phyloP scores from a whole-genome alignment of 35 echinoderm and acorn worm genomes.

The Ophiothrix spiculata region DNA sequence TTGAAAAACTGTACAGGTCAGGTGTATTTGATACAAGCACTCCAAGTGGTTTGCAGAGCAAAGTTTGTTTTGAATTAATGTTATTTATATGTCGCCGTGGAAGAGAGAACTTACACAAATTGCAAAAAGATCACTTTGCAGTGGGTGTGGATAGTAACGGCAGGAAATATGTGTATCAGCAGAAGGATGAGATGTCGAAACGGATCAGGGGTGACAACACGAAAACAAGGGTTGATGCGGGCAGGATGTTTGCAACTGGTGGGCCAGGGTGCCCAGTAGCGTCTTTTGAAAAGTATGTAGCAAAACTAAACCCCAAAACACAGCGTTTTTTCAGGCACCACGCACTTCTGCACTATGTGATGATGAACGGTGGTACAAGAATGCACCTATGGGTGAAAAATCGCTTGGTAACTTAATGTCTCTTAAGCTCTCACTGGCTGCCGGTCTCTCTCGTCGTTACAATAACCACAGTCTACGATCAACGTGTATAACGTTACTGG shows the following conservation, averaged over 20 bases:
- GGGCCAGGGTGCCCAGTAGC: not conserved
- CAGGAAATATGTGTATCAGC: not conserved
- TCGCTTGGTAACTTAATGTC: not conserved
- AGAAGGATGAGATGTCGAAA: slow-evolving; percentile 3
- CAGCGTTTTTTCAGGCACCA: not conserved
- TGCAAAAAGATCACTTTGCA: slow-evolving; percentile 1
- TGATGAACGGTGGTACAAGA: not conserved
- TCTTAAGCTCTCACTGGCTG: not conserved
- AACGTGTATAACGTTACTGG: not conserved
- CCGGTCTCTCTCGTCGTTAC: not conserved
- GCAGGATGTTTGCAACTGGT: slow-evolving; percentile 7
- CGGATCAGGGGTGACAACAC: not conserved
- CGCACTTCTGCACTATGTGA: not conserved
- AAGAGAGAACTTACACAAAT: not conserved
- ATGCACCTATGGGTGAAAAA: slow-evolving; percentile 11
- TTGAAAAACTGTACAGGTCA: slow-evolving; percentile 6
- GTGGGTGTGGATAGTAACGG: not conserved
- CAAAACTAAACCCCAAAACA: not conserved
- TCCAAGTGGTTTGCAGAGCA: not conserved
- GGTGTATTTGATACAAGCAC: not conserved
- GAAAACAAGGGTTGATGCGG: not conserved
- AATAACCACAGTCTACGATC: not conserved
- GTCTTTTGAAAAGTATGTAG: slow-evolving; percentile 15
- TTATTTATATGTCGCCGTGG: not conserved
- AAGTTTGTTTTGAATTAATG: slow-evolving; percentile 18